Base-by-base conservation (phyloP, 1,140 invertebrate genomes). In the Drosophila gunungcola region DNA sequence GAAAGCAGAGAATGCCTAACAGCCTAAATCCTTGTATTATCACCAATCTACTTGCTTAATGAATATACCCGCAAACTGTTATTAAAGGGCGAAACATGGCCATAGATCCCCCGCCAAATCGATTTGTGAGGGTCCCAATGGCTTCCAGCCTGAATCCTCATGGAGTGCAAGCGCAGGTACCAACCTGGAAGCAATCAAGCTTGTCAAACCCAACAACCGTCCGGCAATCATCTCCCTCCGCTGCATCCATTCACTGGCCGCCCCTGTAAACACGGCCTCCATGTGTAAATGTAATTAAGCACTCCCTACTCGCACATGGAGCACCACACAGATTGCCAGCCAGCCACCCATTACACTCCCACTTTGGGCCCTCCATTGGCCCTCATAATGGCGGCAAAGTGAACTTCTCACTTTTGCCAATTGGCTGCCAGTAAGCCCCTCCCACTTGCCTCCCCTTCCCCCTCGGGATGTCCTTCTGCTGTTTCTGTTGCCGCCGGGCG, bases 221-320 rank as follows among this genome's bases (percentile, higher is more conserved):
- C 73, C 61, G 62, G 51, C 62, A 67, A 75, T 65, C 60, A 65
- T 41, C 52, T 74, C 46, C 39, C 45, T 36, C 72, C 61, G n/a
- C 49, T 61, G 67, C 46, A 49, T 38, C 34, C 41, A 63, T 64
- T 74, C 38, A 73, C 25, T 56, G 46, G 21, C 58, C 53, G 58
- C 58, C 41, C 72, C 52, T 75, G 73, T 67, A 57, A 75, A 75
- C 55, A 58, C 63, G 49, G 68, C 58, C 58, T 52, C 46, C 75
- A 89, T 83, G 80, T 89, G 80, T 84, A 89, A 88, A 88, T 84
- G 84, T 88, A 89, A 88, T 88, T 88, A 88, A 88, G 77, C 70
- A 76, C 83, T 62, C 75, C 57, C 76, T 46, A 67, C 56, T 65
- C 63, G 51, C 72, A 73, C 68, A 74, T 73, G 27, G 41, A 54